Percentiles rank a stretch among this genome's conserved stretches.
These are phyloP conservation scores for Ibycter americanus DNA, from an alignment of 2,797 vertebrate species.

Conservation along the genomic window DNA sequence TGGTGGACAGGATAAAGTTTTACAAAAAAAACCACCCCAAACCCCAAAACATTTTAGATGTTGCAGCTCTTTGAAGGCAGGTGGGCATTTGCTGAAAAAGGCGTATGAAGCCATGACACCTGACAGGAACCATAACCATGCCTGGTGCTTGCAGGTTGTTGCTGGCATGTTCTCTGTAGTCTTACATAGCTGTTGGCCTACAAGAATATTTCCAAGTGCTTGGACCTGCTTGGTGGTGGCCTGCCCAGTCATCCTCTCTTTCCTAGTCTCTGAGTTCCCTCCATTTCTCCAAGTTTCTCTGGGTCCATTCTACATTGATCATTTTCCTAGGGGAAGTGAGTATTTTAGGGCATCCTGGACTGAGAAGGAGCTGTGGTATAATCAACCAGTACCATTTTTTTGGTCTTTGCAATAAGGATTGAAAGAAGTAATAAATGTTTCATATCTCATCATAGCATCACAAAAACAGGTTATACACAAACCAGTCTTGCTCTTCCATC, in stretches of 20 bases:
- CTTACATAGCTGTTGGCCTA: neutral
- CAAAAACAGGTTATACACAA: neutral
- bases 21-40: too few species aligned
- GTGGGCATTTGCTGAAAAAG: neutral
- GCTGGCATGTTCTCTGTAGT: neutral
- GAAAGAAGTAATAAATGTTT: neutral
- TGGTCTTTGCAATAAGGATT: neutral
- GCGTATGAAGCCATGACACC: neutral
- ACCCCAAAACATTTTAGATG: rapidly evolving
- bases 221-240: neutral
- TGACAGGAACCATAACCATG: rapidly evolving
- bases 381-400: neutral
- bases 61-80: neutral
- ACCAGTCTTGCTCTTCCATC: neutral
- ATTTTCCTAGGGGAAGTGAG: neutral
- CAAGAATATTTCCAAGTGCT: neutral
- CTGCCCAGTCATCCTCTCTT: neutral
- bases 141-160: neutral
- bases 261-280: neutral
- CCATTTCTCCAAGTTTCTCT: neutral
- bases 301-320: neutral
- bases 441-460: neutral
- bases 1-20: neutral
- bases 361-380: neutral
- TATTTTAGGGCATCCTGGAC: neutral